Evolutionary conservation across 1,140 invertebrate species (phyloP).

Genomic region (Asobara japonica): DNA sequence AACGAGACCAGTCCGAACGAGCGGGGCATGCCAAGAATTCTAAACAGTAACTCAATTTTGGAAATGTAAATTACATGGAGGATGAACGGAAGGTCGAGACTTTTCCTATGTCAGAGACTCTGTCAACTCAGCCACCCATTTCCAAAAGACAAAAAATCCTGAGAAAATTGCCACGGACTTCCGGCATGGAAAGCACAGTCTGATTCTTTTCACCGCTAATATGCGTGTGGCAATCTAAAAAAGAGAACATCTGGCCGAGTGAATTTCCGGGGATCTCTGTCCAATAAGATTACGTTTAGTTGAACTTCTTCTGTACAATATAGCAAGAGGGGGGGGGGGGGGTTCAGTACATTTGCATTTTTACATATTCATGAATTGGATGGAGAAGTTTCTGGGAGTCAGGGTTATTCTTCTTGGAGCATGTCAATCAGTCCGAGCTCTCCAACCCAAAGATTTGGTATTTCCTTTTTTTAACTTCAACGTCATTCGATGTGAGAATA

Average conservation of each 20-base stretch:
- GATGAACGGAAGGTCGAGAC: no score
- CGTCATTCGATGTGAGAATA: slow-evolving; percentile 7
- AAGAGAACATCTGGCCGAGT: slow-evolving; percentile 37
- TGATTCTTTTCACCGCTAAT: background rate
- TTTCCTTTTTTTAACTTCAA: slow-evolving; percentile 10
- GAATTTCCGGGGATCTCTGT: slow-evolving; percentile 38
- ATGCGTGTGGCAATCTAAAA: background rate
- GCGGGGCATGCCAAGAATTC: no score
- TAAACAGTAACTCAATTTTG: no score
- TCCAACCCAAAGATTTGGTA: background rate
- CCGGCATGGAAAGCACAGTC: background rate
- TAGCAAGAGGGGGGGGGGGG: slow-evolving; percentile 9
- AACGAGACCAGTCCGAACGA: no score
- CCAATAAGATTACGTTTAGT: slow-evolving; percentile 42
- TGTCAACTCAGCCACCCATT: no score
- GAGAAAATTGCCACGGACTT: background rate
- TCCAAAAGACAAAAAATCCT: background rate
- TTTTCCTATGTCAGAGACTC: no score
- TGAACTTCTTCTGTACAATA: slow-evolving; percentile 38
- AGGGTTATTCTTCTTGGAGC: slow-evolving; percentile 35
- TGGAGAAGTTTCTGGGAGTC: slow-evolving; percentile 34
- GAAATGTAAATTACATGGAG: no score
- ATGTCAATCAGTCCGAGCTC: slow-evolving; percentile 37
- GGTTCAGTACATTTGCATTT: slow-evolving; percentile 33
- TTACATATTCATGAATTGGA: slow-evolving; percentile 40